Evolutionary conservation across 2,113 vertebrate species (phyloP).

Genomic region (Plectropomus leopardus): DNA sequence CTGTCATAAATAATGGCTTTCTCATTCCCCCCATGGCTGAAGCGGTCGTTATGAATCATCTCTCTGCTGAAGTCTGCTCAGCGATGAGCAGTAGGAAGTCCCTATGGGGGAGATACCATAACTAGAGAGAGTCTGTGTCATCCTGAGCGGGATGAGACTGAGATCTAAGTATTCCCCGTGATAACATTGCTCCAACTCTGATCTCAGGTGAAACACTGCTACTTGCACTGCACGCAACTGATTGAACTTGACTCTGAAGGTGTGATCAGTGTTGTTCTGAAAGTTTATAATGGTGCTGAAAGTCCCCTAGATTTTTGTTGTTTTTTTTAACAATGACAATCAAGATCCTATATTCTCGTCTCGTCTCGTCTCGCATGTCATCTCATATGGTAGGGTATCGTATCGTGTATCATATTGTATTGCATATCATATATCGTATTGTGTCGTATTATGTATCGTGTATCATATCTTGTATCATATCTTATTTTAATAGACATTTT

Average conservation of each 20-base stretch:
- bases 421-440: no score
- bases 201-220: not conserved
- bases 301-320: no score
- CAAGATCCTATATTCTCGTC: no score
- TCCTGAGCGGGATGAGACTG: constrained; percentile 11
- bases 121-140: constrained; percentile 58
- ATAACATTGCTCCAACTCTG: not conserved
- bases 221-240: not conserved
- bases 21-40: constrained; percentile 35
- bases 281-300: no score
- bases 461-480: no score
- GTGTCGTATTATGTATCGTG: no score
- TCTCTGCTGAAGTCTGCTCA: constrained; percentile 24
- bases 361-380: no score
- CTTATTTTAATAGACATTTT: no score
- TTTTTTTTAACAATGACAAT: no score
- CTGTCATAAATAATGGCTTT: constrained; percentile 20
- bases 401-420: no score
- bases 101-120: constrained; percentile 53
- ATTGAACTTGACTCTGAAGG: not conserved
- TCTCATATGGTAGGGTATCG: no score
- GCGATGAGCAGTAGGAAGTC: constrained; percentile 54
- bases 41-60: constrained; percentile 52
- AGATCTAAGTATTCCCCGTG: not conserved
- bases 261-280: not conserved